Percentiles rank a stretch among this genome's conserved stretches.
These are phyloP conservation scores for Glaucomys volans DNA, from an alignment of 2,113 vertebrate species.

Conservation along the genomic window DNA sequence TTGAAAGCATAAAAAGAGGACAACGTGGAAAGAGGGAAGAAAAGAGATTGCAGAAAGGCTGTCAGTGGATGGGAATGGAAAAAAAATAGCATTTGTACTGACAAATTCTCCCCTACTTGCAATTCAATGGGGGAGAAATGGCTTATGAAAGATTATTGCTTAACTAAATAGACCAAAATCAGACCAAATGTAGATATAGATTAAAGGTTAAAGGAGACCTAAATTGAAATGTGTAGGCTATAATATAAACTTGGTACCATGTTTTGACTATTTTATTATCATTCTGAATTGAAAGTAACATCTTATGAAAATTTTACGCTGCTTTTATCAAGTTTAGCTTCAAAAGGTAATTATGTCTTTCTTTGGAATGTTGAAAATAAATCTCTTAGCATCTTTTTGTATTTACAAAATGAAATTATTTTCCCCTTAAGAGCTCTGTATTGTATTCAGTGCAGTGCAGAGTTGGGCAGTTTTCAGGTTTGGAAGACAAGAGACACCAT, in stretches of 20 bases:
- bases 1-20: background rate
- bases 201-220: background rate
- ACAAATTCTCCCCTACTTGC: conserved; percentile 1
- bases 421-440: background rate
- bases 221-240: background rate
- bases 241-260: background rate
- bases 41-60: background rate
- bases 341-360: conserved; percentile 20
- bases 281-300: conserved; percentile 28
- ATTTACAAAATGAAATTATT: background rate
- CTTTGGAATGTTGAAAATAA: conserved; percentile 31
- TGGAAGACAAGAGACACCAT: background rate
- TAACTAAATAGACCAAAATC: conserved; percentile 14
- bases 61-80: background rate
- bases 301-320: background rate
- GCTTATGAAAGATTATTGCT: background rate
- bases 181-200: conserved; percentile 25
- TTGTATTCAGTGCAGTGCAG: background rate
- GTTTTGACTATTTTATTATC: conserved; percentile 19
- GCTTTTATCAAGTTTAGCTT: background rate
- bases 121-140: background rate
- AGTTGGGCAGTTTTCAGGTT: conserved; percentile 2
- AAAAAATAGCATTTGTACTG: conserved; percentile 4
- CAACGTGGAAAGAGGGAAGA: background rate
- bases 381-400: background rate